These are phyloP conservation scores for Pegoplata infirma DNA, from an alignment of 2,888 invertebrate species.

Conservation along the genomic window DNA sequence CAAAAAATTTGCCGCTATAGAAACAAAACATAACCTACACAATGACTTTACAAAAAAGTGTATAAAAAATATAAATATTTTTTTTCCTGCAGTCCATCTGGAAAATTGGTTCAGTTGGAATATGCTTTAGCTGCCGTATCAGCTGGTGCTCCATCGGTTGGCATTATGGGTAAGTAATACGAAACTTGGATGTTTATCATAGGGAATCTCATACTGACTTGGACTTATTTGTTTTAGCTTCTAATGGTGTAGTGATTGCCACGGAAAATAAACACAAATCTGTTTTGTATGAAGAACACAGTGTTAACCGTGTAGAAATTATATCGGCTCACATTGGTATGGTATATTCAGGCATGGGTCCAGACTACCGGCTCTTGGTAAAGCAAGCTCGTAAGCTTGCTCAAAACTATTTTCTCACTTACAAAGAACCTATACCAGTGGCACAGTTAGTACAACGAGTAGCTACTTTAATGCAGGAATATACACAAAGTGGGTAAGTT, in stretches of 20 bases:
- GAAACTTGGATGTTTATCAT: no score
- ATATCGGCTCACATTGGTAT: constrained; percentile 97
- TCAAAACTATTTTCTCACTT: constrained; percentile 93
- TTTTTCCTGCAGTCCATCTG: constrained; percentile 91
- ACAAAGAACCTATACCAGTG: constrained; percentile 97
- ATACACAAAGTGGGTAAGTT: constrained; percentile 93
- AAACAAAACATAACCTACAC: constrained; percentile 63
- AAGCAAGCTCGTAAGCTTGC: constrained; percentile 96
- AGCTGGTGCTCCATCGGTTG: constrained; percentile 98
- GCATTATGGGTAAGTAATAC: constrained; percentile 91
- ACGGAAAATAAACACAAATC: constrained; percentile 99
- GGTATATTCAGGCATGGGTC: constrained; percentile 98
- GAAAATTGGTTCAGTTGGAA: constrained; percentile 99
- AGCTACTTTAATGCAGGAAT: constrained; percentile 99
- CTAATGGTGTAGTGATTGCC: constrained; percentile 98
- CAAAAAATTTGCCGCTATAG: constrained; percentile 20
- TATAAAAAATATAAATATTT: constrained; percentile 23
- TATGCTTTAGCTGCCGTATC: constrained; percentile 99
- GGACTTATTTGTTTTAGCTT: constrained; percentile 81
- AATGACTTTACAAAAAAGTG: constrained; percentile 69
- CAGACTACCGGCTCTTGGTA: constrained; percentile 93
- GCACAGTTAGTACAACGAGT: constrained; percentile 96
- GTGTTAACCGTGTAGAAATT: constrained; percentile 97
- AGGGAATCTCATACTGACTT: no score
- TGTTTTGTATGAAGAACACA: constrained; percentile 96